Base-by-base conservation (phyloP, 2,888 invertebrate species). In the Drosophila setosimentum region DNA sequence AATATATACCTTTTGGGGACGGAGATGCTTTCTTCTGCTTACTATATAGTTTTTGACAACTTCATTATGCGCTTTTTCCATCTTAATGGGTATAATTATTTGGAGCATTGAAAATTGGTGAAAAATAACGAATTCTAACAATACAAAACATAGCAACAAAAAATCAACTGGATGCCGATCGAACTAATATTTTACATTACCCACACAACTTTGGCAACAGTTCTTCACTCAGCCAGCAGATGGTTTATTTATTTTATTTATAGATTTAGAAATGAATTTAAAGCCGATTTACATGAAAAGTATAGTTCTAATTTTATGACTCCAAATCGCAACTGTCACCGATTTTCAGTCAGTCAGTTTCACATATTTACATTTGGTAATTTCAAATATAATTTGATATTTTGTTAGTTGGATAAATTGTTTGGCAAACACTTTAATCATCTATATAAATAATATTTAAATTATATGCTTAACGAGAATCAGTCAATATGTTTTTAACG, bases 401-500 rank as follows among this genome's bases (percentile, higher is more conserved):
- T 45, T 21, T 13, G 21, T 45, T 13, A 21, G 21, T 16, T 27
- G 16, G 24, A 45, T 45, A 8, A 29, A 29, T 29, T 27, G 29
- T 7, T 13, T 27, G 27, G 13, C 24, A 13, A 13, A 24, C 3
- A 35, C n/a, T 27, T 32, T 5, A 27, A 32, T 10, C 2, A 32
- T 13, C 7, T 30, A 18, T 24, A 30, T 54, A 13, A 30, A 24
- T 40, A 24, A 24, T 4, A 3, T 4, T 11, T 0, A 7, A 21
- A 18, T 11, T 24, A 5, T 16, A 5, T 37, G 30, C 29, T 24
- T 27, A 27, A 27, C 13, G 18, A 11, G 29, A 7, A 33, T 21
- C 32, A 21, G 29, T 53, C 53, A 48, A 59, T 73, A 37, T 37
- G 11, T 16, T 53, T 63, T 18, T 21, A 49, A 16, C 64, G 42